Conservation (phyloP, 2,888 invertebrate species). For the Callosobruchus maculatus region DNA sequence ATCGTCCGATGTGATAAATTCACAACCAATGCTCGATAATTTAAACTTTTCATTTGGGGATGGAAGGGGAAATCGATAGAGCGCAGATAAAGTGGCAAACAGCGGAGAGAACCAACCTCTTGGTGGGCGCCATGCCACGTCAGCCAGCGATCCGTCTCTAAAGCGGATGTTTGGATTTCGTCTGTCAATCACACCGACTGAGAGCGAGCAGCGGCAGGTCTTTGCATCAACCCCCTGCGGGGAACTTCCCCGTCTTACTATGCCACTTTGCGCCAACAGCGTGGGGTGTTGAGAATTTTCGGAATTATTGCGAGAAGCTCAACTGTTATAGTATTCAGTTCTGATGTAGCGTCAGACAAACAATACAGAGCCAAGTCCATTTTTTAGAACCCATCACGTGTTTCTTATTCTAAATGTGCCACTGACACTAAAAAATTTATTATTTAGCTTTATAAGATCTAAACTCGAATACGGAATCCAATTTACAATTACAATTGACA, state of each 20-base stretch:
- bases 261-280: slow-evolving; percentile 18
- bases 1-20: too few species aligned
- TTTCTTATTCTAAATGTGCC: too few species aligned
- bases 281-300: slow-evolving; percentile 22
- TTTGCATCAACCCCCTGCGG: background rate
- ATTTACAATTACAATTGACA: too few species aligned
- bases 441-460: too few species aligned
- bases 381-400: too few species aligned
- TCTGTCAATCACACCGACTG: background rate
- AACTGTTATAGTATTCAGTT: too few species aligned
- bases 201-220: background rate
- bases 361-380: too few species aligned
- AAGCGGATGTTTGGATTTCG: background rate
- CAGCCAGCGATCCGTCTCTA: background rate
- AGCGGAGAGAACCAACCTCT: background rate
- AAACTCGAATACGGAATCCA: too few species aligned
- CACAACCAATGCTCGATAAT: background rate
- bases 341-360: slow-evolving; percentile 30
- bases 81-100: background rate
- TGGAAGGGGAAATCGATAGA: too few species aligned
- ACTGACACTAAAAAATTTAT: too few species aligned
- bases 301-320: slow-evolving; percentile 5
- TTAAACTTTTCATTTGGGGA: too few species aligned
- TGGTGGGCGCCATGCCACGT: background rate
- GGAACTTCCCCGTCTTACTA: background rate